Conservation (phyloP, 2,113 vertebrate genomes). For the Oreochromis spilurus region DNA sequence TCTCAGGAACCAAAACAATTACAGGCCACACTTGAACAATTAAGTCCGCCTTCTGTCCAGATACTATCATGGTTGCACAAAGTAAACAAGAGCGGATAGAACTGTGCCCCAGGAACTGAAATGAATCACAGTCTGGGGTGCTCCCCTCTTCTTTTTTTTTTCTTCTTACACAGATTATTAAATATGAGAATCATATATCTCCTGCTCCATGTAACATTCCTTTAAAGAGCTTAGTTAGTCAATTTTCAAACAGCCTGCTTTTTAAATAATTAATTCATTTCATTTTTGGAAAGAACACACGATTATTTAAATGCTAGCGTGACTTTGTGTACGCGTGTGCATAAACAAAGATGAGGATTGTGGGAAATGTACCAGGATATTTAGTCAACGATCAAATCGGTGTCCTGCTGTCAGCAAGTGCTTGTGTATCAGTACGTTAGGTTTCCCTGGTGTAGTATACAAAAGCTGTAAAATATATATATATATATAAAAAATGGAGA, state of each 20-base stretch:
- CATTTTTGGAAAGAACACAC: background rate
- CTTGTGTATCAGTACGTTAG: background rate
- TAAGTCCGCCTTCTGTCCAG: conserved; percentile 53
- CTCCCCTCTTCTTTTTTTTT: background rate
- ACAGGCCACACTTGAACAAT: conserved; percentile 44
- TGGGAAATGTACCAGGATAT: background rate
- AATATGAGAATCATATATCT: background rate
- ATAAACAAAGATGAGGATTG: background rate
- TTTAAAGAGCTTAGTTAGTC: background rate
- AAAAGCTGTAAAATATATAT: background rate
- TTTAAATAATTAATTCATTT: background rate
- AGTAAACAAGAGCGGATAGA: conserved; percentile 61
- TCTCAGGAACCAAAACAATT: conserved; percentile 40
- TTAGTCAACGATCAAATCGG: background rate
- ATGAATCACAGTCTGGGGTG: conserved; percentile 41
- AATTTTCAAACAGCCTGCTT: background rate
- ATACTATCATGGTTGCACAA: conserved; percentile 50
- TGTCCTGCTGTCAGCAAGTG: background rate
- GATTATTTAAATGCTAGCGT: background rate
- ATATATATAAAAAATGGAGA: background rate
- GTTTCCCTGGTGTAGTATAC: background rate
- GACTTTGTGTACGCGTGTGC: background rate
- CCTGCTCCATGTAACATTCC: background rate
- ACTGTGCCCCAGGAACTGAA: conserved; percentile 37
- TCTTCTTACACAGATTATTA: background rate